phyloP scores from a whole-genome alignment of 2,888 invertebrate species.

The Lasioglossum morio region DNA sequence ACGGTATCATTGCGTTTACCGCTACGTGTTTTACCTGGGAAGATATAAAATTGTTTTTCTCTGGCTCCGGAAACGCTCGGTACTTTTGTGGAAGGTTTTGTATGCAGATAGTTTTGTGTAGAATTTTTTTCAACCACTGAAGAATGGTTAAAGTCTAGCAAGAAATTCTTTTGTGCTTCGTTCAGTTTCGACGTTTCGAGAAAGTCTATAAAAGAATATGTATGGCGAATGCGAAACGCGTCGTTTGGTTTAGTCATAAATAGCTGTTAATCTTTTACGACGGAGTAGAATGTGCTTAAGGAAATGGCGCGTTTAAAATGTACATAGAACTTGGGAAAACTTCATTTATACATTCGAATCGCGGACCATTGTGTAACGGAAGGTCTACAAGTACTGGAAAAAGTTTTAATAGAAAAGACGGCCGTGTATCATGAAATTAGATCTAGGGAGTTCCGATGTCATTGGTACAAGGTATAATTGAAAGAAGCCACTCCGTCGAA shows the following conservation, averaged over 20 bases:
- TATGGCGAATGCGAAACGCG: not conserved
- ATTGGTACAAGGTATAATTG: slow-evolving; percentile 54
- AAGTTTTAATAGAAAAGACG: slow-evolving; percentile 28
- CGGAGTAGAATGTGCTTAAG: not conserved
- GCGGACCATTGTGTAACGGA: not conserved
- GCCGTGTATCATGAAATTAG: slow-evolving; percentile 46
- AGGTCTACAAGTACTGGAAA: not conserved
- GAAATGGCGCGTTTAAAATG: not conserved
- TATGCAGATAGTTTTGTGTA: not conserved
- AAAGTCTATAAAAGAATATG: not conserved
- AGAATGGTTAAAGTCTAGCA: not conserved
- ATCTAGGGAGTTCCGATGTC: slow-evolving; percentile 50
- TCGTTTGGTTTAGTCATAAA: not conserved
- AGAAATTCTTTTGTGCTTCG: not conserved
- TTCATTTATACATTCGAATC: not conserved
- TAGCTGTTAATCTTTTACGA: not conserved
- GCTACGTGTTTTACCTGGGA: not conserved
- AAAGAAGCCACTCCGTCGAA: slow-evolving; percentile 60
- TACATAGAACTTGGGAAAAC: not conserved
- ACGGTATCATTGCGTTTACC: not conserved
- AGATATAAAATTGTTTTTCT: slow-evolving; percentile 5
- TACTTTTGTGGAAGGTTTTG: not conserved
- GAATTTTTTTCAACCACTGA: not conserved
- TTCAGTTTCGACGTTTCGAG: not conserved
- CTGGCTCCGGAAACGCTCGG: not conserved